Base-by-base conservation (phyloP, 2,797 vertebrate genomes). In the Psittacula echo region DNA sequence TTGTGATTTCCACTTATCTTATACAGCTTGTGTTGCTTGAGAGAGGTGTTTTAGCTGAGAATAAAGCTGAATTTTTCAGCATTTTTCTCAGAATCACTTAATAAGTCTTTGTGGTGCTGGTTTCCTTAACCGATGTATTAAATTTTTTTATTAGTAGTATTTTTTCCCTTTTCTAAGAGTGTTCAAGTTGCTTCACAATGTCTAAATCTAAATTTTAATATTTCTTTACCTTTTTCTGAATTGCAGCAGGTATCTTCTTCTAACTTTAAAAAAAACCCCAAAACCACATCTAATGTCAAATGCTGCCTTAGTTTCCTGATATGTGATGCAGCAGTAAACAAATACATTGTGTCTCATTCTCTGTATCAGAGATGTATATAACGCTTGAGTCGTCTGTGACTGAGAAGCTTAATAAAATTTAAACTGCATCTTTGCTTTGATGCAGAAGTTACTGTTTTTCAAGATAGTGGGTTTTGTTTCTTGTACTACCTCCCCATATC, bases 381-480 rank as follows among this genome's bases (percentile, higher is more conserved):
- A 44, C 27, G 39, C 54, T 85, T 61, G 53, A 91, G 17, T n/a
- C 30, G 90, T 85, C 87, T 82, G 44, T 94, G 91, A 30, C 66
- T 81, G 45, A 60, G 80, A 82, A 92, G 47, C 75, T 88, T 92
- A 93, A 82, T 93, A 82, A 86, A 88, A 95, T 90, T 70, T 70
- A 94, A 71, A 75, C 61, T 87, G 68, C 56, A 66, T 93, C 58
- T 92, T 91, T 87, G 50, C 76, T 94, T 94, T 94, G 82, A 85
- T 95, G 37, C 30, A 68, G 39, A 83, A 72, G 73, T 89, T 89
- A 62, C 1, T 93, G 58, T 83, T 92, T 94, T 88, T 89, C 70
- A 84, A 44, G 74, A 75, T 73, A 30, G 30, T 79, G 56, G 58
- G 65, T 79, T 93, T 93, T 85, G 5, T 23, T 92, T 68, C 79